Evolutionary conservation across 2,888 invertebrate species (phyloP).

Genomic region (Timema cristinae): DNA sequence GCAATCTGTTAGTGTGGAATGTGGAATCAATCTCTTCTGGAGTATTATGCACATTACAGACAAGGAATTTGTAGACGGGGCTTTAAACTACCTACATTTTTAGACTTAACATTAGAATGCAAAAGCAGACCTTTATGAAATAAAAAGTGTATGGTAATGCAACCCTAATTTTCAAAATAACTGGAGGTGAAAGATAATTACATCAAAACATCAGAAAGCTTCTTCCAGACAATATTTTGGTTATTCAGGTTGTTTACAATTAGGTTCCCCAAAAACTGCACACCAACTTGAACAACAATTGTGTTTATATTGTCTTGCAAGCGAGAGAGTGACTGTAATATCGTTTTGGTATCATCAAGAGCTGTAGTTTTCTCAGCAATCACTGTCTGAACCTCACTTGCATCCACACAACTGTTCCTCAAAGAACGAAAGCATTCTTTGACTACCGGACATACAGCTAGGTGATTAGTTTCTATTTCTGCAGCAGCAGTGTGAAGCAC

Average conservation of each 20-base stretch:
- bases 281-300: constrained; percentile 51
- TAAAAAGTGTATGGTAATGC: too few relatives aligned
- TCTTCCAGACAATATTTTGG: constrained; percentile 53
- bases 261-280: constrained; percentile 56
- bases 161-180: too few relatives aligned
- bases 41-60: too few relatives aligned
- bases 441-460: not conserved
- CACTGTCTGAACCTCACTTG: constrained; percentile 52
- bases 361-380: constrained; percentile 52
- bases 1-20: too few relatives aligned
- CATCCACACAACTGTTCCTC: constrained; percentile 53
- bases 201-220: constrained; percentile 50
- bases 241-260: constrained; percentile 54
- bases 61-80: too few relatives aligned
- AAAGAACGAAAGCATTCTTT: constrained; percentile 52
- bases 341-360: constrained; percentile 49
- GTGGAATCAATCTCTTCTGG: too few relatives aligned
- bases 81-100: too few relatives aligned
- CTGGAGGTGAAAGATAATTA: constrained; percentile 45
- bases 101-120: too few relatives aligned
- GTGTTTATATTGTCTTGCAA: constrained; percentile 49
- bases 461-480: not conserved
- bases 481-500: not conserved
- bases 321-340: constrained; percentile 50
- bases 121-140: too few relatives aligned